A percentile compares a stretch with the other conserved stretches of the same genome.
Evolutionary conservation across 2,888 invertebrate genomes (phyloP).

Genomic region (Drosophila parthenogenetica): DNA sequence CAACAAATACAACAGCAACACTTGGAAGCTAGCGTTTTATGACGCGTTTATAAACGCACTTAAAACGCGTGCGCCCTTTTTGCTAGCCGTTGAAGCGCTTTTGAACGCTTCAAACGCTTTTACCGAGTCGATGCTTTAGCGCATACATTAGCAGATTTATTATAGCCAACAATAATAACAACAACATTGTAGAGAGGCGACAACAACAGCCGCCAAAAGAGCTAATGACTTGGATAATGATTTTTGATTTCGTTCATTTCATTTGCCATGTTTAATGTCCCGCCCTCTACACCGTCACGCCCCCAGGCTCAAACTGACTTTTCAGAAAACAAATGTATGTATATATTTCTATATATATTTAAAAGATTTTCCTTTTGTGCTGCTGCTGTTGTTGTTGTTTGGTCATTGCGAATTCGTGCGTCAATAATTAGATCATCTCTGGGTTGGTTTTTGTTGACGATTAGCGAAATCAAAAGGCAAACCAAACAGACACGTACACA

Average conservation of each 20-base stretch:
- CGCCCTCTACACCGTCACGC: neutral
- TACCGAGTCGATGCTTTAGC: constrained; percentile 18
- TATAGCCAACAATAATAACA: constrained; percentile 23
- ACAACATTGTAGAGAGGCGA: constrained; percentile 34
- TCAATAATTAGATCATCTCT: constrained; percentile 78
- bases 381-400: constrained; percentile 38
- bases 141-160: constrained; percentile 60
- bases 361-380: constrained; percentile 34
- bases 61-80: constrained; percentile 22
- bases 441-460: constrained; percentile 69
- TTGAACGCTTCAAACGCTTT: constrained; percentile 10
- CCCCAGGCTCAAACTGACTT: constrained; percentile 27
- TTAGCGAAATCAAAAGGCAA: constrained; percentile 73
- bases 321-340: constrained; percentile 14
- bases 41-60: constrained; percentile 26
- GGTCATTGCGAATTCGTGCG: constrained; percentile 72
- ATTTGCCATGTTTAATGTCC: constrained; percentile 50
- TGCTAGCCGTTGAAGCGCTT: constrained; percentile 5
- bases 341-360: constrained; percentile 7
- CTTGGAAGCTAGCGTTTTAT: neutral
- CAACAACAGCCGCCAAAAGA: constrained; percentile 68
- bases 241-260: constrained; percentile 67
- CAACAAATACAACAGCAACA: neutral
- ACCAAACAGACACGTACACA: constrained; percentile 38
- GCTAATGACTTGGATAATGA: constrained; percentile 76